phyloP scores from a whole-genome alignment of 2,113 vertebrate genomes.

The Cyanistes caeruleus region DNA sequence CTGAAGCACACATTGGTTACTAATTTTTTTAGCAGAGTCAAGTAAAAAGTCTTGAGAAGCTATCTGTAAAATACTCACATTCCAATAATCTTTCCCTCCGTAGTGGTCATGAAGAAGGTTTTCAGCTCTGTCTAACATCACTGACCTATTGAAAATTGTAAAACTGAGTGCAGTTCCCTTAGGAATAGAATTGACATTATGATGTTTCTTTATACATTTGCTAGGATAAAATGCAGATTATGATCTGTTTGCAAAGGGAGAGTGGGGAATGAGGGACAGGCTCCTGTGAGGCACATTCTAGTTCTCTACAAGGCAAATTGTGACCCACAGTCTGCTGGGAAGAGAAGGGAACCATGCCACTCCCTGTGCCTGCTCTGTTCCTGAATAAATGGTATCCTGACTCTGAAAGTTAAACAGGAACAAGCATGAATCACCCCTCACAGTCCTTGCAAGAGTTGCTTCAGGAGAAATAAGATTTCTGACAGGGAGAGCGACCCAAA shows the following conservation, averaged over 20 bases:
- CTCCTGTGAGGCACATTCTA: not conserved
- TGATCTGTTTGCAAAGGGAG: not conserved
- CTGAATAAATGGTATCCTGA: not conserved
- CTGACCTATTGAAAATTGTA: slow-evolving; percentile 76
- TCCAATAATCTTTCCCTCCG: slow-evolving; percentile 95
- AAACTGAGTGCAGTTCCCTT: slow-evolving; percentile 27
- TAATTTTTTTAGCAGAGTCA: slow-evolving; percentile 1
- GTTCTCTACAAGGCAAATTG: not conserved
- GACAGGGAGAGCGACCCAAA: not conserved
- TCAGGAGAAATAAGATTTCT: not conserved
- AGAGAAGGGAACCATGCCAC: not conserved
- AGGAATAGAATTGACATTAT: not conserved
- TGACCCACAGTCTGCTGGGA: not conserved
- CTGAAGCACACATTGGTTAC: not conserved
- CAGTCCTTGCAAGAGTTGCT: not conserved
- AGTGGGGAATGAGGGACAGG: not conserved
- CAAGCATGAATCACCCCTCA: not conserved
- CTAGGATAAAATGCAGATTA: not conserved
- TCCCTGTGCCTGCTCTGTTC: not conserved
- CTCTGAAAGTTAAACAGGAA: not conserved
- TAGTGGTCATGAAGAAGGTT: slow-evolving; percentile 97
- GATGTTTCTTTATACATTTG: not conserved
- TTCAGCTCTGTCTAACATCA: slow-evolving; percentile 97
- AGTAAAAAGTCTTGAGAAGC: not conserved
- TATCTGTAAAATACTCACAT: slow-evolving; percentile 81